Evolutionary conservation across 2,797 vertebrate species (phyloP).

Genomic region (Eremophila alpestris): DNA sequence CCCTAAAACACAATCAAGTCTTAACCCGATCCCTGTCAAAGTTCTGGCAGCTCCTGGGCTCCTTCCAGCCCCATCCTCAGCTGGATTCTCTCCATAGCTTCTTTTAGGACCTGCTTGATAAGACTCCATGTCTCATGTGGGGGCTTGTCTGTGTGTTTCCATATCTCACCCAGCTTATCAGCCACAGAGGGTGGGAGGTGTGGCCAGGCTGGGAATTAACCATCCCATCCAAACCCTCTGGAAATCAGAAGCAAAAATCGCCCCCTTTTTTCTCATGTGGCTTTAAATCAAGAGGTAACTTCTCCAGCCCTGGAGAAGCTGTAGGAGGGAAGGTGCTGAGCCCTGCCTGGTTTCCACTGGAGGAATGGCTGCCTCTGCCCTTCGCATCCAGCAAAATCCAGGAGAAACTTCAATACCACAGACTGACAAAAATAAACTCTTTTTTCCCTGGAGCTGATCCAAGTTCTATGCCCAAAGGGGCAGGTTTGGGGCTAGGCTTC

Average conservation of each 20-base stretch:
- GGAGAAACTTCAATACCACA: background rate
- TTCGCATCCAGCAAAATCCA: background rate
- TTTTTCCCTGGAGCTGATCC: background rate
- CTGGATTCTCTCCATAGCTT: background rate
- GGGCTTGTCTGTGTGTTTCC: slow-evolving; percentile 21
- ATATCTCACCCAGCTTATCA: background rate
- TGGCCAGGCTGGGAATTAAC: slow-evolving; percentile 19
- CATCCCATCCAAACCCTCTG: background rate
- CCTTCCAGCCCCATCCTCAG: background rate
- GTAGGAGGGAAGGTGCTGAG: background rate
- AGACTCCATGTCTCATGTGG: slow-evolving; percentile 5
- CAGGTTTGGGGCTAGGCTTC: background rate
- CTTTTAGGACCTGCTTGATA: slow-evolving; percentile 18
- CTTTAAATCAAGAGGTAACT: background rate
- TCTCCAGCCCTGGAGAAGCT: background rate
- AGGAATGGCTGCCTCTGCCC: background rate
- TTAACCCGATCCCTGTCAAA: background rate
- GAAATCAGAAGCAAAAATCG: slow-evolving; percentile 6
- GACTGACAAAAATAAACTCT: background rate
- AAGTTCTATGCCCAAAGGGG: background rate
- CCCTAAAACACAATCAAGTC: background rate
- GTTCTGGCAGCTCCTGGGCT: background rate
- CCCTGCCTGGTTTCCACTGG: background rate
- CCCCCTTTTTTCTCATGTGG: background rate
- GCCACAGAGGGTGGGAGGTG: background rate